Percentiles rank a stretch among this genome's conserved stretches.
Evolutionary conservation across 2,888 invertebrate species (phyloP).

Genomic region (Meghimatium bilineatum): DNA sequence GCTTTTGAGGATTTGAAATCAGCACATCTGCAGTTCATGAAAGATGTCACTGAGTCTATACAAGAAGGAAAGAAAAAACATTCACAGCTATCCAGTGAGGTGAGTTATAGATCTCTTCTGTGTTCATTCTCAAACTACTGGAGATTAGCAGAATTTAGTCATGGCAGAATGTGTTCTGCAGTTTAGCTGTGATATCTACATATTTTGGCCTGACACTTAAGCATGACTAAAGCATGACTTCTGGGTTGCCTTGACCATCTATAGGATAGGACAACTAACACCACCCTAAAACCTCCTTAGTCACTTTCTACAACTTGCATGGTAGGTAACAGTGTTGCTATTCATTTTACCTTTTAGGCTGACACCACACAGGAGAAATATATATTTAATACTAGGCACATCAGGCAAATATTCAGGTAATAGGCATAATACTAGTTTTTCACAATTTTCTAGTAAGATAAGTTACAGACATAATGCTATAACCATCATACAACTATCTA

Average conservation of each 20-base stretch:
- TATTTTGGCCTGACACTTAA: no score
- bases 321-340: no score
- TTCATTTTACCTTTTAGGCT: background rate
- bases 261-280: no score
- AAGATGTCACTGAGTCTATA: slow-evolving; percentile 69
- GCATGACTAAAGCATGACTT: no score
- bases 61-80: slow-evolving; percentile 70
- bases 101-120: slow-evolving; percentile 52
- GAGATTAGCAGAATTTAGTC: no score
- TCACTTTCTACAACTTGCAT: no score
- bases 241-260: no score
- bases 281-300: no score
- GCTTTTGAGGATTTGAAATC: slow-evolving; percentile 69
- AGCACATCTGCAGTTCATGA: slow-evolving; percentile 67
- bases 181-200: no score
- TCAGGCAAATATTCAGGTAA: background rate
- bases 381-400: background rate
- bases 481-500: background rate
- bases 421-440: background rate
- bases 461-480: background rate
- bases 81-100: slow-evolving; percentile 72
- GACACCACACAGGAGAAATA: background rate
- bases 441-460: background rate
- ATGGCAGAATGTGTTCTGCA: no score
- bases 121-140: no score